A percentile compares a stretch with the other conserved stretches of the same genome.
Evolutionary conservation across 2,113 vertebrate genomes (phyloP).

Genomic region (Protobothrops mucrosquamatus): DNA sequence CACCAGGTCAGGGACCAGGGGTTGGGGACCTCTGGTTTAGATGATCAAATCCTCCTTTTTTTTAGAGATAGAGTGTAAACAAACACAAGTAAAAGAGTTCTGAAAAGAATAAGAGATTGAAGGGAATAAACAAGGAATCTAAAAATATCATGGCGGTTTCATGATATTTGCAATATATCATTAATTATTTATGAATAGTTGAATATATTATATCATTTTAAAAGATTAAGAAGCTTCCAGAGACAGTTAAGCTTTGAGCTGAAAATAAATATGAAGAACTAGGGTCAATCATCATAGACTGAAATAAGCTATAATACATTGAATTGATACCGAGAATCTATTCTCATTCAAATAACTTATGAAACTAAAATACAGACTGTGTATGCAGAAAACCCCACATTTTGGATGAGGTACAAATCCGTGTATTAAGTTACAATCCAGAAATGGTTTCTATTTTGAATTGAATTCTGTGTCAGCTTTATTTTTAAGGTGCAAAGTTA

Average conservation of each 20-base stretch:
- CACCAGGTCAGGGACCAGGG: too few species aligned
- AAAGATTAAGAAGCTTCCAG: background rate
- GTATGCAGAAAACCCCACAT: background rate
- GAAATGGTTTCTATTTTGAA: background rate
- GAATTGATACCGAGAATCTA: background rate
- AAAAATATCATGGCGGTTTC: background rate
- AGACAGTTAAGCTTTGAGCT: background rate
- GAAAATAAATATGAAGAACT: background rate
- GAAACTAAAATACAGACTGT: background rate
- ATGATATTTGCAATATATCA: background rate
- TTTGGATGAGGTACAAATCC: background rate
- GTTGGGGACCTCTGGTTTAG: background rate
- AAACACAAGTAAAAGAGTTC: background rate
- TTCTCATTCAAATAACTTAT: background rate
- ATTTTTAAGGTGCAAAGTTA: background rate
- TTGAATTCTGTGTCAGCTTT: background rate
- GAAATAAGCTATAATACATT: background rate
- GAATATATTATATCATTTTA: background rate
- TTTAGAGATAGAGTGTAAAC: background rate
- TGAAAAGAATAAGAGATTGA: background rate
- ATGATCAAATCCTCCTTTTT: background rate
- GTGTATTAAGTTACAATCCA: background rate
- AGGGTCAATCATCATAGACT: background rate
- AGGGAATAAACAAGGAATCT: background rate
- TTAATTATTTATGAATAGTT: background rate